Percentiles rank a stretch among this genome's conserved stretches.
phyloP scores from a whole-genome alignment of 2,797 vertebrate species.

The Petrocephalus schoutedeni region DNA sequence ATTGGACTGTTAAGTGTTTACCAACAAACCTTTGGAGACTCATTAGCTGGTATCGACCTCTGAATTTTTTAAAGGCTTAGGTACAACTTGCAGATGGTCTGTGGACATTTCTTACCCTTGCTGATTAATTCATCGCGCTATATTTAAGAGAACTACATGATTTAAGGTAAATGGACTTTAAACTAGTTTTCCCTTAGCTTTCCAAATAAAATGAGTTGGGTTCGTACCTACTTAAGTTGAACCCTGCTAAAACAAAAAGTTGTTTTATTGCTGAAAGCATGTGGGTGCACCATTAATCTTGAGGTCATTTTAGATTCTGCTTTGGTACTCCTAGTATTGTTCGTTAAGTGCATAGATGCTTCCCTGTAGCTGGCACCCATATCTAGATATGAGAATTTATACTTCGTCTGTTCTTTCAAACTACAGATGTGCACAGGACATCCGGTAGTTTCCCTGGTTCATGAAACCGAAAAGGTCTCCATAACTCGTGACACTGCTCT shows the following conservation, averaged over 20 bases:
- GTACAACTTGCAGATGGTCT: background rate
- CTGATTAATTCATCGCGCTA: background rate
- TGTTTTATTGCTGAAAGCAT: background rate
- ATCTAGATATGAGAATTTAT: slow-evolving; percentile 4
- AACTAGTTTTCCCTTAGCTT: background rate
- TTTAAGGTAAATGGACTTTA: background rate
- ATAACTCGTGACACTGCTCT: background rate
- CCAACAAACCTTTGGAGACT: background rate
- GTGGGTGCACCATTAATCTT: background rate
- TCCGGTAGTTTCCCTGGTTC: background rate
- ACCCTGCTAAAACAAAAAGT: background rate
- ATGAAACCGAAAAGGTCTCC: background rate
- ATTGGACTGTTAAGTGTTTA: background rate
- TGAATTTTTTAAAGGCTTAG: background rate
- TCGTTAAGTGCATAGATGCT: background rate
- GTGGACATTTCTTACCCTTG: background rate
- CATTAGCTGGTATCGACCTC: background rate
- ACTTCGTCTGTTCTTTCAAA: background rate
- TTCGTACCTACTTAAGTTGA: background rate
- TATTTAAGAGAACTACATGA: too few relatives aligned
- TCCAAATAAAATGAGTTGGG: background rate
- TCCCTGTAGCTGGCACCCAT: slow-evolving; percentile 14
- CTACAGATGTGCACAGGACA: background rate
- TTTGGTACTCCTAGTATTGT: background rate
- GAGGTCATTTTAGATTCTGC: background rate